Conservation (phyloP, 2,888 invertebrate genomes). For the Cryptus armator region DNA sequence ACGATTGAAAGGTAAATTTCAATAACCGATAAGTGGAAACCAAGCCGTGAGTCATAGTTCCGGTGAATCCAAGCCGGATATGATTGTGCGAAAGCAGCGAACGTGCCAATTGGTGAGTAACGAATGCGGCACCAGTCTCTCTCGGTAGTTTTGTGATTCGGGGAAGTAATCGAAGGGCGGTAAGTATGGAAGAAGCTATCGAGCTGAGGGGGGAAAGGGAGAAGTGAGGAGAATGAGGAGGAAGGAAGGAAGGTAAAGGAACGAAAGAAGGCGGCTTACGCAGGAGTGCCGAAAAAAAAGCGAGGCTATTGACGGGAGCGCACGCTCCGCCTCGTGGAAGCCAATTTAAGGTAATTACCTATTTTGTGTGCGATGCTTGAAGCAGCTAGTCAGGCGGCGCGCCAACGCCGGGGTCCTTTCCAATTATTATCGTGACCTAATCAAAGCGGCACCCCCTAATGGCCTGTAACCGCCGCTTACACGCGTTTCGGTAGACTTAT, state of each 20-base stretch:
- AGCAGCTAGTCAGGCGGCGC: slow-evolving; percentile 45
- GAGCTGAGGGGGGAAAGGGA: not conserved
- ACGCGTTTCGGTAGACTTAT: slow-evolving; percentile 53
- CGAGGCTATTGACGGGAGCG: slow-evolving; percentile 56
- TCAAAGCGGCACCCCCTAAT: slow-evolving; percentile 71
- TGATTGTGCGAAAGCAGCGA: slow-evolving; percentile 1
- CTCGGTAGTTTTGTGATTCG: slow-evolving; percentile 64
- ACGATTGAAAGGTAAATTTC: not conserved
- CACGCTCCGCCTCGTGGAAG: slow-evolving; percentile 65
- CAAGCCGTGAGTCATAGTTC: slow-evolving; percentile 11
- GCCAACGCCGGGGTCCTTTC: slow-evolving; percentile 56
- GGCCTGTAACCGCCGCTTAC: slow-evolving; percentile 66
- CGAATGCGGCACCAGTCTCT: slow-evolving; percentile 18
- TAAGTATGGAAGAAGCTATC: slow-evolving; percentile 8
- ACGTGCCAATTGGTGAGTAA: slow-evolving; percentile 27
- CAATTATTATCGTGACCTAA: slow-evolving; percentile 72
- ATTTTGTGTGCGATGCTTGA: slow-evolving; percentile 64
- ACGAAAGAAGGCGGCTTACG: slow-evolving; percentile 46
- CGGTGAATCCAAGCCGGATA: slow-evolving; percentile 21
- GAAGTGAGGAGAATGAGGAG: not conserved
- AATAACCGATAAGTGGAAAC: not conserved
- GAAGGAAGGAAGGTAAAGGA: slow-evolving; percentile 19
- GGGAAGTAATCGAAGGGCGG: slow-evolving; percentile 69
- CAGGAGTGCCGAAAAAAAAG: slow-evolving; percentile 65
- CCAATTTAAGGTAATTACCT: slow-evolving; percentile 75